Evolutionary conservation across 2,797 vertebrate genomes (phyloP).

Genomic region (Enteromius thamalakanensis): DNA sequence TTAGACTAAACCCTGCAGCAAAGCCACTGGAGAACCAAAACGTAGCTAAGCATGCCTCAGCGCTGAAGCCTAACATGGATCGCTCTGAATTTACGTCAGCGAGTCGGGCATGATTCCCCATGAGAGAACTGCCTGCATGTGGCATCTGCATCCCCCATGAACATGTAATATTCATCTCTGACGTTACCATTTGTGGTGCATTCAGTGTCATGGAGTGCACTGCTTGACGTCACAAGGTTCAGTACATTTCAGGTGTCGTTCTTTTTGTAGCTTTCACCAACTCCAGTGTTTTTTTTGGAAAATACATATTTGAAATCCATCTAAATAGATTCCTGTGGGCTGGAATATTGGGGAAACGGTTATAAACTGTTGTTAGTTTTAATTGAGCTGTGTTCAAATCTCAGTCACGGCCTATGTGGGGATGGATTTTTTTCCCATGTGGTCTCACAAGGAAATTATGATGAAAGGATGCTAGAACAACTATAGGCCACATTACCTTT

Average conservation of each 20-base stretch:
- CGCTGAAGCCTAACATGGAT: conserved; percentile 49
- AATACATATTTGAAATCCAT: conserved; percentile 1
- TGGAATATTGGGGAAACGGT: background rate
- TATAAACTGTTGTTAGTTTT: conserved; percentile 26
- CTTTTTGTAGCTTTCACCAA: background rate
- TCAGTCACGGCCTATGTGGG: conserved; percentile 14
- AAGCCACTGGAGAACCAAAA: conserved; percentile 55
- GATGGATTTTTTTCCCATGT: conserved; percentile 20
- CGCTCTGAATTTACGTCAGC: conserved; percentile 59
- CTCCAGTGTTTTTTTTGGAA: conserved; percentile 22
- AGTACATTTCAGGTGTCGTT: background rate
- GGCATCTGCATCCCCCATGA: conserved; percentile 32
- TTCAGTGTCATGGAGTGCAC: background rate
- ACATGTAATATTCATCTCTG: conserved; percentile 46
- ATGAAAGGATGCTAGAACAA: conserved; percentile 47
- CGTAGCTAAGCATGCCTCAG: conserved; percentile 50
- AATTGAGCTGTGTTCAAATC: conserved; percentile 33
- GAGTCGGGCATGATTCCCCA: conserved; percentile 35
- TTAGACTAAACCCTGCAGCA: conserved; percentile 67
- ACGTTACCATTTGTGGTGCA: conserved; percentile 14
- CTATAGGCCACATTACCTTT: conserved; percentile 32
- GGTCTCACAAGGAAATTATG: conserved; percentile 25
- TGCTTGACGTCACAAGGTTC: conserved; percentile 7
- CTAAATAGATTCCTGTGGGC: background rate
- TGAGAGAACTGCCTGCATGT: conserved; percentile 39